Evolutionary conservation across 2,888 invertebrate genomes (phyloP).

Genomic region (Anthophora plumipes): DNA sequence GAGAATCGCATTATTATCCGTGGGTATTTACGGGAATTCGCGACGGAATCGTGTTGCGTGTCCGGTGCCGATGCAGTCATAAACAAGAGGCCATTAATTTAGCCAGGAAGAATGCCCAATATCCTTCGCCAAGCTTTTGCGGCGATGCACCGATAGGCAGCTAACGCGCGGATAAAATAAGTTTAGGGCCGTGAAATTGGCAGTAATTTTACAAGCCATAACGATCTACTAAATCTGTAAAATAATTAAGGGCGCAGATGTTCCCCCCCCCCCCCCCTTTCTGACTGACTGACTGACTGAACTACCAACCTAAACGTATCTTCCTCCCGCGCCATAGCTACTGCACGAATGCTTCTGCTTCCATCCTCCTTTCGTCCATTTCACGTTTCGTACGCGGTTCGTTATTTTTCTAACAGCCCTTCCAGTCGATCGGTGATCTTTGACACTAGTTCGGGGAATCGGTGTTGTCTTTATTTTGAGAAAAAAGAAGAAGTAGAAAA

Average conservation of each 20-base stretch:
- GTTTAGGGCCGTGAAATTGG: slow-evolving; percentile 84
- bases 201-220: slow-evolving; percentile 85
- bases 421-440: neutral
- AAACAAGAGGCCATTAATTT: slow-evolving; percentile 84
- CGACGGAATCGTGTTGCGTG: slow-evolving; percentile 81
- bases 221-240: slow-evolving; percentile 85
- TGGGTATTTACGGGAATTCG: slow-evolving; percentile 79
- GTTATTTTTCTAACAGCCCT: slow-evolving; percentile 25
- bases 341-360: slow-evolving; percentile 2
- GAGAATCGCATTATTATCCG: slow-evolving; percentile 68
- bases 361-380: neutral
- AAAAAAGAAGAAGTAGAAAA: neutral
- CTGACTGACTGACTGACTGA: neutral
- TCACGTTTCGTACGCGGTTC: slow-evolving; percentile 25
- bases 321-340: slow-evolving; percentile 31
- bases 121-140: slow-evolving; percentile 76
- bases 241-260: slow-evolving; percentile 85
- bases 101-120: slow-evolving; percentile 82
- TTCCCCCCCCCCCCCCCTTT: slow-evolving; percentile 70
- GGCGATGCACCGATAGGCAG: slow-evolving; percentile 76
- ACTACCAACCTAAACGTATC: slow-evolving; percentile 33
- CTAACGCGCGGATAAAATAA: slow-evolving; percentile 81
- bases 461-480: neutral
- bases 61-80: slow-evolving; percentile 80
- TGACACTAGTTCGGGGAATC: neutral